Conservation (phyloP, 2,113 vertebrate genomes). For the Chionis minor region DNA sequence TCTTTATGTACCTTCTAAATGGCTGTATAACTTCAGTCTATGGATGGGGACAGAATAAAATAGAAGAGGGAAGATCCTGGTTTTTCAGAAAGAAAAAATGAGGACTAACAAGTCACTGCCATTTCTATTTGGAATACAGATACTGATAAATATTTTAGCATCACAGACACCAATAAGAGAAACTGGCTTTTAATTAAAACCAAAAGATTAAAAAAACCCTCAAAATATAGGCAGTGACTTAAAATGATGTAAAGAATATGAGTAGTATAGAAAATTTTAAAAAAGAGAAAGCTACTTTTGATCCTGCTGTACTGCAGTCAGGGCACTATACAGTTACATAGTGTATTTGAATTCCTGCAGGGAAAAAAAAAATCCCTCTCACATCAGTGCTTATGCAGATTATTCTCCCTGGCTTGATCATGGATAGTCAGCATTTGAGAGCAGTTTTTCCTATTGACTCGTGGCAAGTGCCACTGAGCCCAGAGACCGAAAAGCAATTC, state of each 20-base stretch:
- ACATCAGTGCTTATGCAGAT: accelerated
- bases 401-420: neutral
- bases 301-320: neutral
- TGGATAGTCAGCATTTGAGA: neutral
- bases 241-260: neutral
- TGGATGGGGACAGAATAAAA: neutral
- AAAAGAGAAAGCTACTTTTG: neutral
- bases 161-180: neutral
- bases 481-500: neutral
- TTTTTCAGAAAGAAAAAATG: neutral
- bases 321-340: neutral
- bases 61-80: neutral
- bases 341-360: neutral
- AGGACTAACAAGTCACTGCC: neutral
- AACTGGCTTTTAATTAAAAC: neutral
- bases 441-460: neutral
- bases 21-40: neutral
- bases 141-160: neutral
- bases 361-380: neutral
- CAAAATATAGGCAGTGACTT: neutral
- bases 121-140: neutral
- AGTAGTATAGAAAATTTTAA: neutral
- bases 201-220: neutral
- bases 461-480: neutral
- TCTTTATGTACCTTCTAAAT: neutral